Evolutionary conservation across 2,797 vertebrate species (phyloP), one percentile per base, ranked within the genome.

Genomic region (Tokudaia tokunoshimensis): DNA sequence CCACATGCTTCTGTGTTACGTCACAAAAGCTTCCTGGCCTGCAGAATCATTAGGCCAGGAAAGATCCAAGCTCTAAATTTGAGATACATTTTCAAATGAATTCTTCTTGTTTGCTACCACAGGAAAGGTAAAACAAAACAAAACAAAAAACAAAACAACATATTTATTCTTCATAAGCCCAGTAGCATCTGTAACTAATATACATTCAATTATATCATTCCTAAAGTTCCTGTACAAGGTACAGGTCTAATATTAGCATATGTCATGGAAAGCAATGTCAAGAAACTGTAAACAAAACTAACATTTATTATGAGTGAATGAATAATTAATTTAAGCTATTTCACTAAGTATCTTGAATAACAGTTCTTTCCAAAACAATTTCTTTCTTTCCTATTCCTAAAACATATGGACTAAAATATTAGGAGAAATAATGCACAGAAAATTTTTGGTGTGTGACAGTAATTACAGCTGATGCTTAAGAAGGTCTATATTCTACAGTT

Each of bases 301-400:
- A 11, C 14, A 94, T 34, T 63, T 76, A 47, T 74, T 72, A 5
- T 14, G 2, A 96, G 13, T 63, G 50, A 47, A 91, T 63, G 50
- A 52, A 91, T 86, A 95, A 37, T 87, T 94, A 78, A 70, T 95
- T 47, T 57, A 86, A 6, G 0, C 19, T 52, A 6, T 79, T 5
- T 81, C 19, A 41, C 4, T 70, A 52, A 63, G 12, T 86, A 12
- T 76, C 31, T 44, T 76, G 0, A 72, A 92, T 76, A 74, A n/a
- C 29, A 80, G 61, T 72, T 93, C 6, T 91, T 83, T 75, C 22
- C 20, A 92, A 91, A 75, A 50, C 7, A 93, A 50, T 59, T 85
- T 87, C 81, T 94, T 9, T 89, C 65, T 31, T 92, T 72, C 31
- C 24, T 78, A n/a, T 29, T 80, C 17, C 59, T 94, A 95, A 90